A percentile compares a stretch with the other conserved stretches of the same genome.
Evolutionary conservation across 2,797 vertebrate genomes (phyloP).

Genomic region (Enteromius argenteus): DNA sequence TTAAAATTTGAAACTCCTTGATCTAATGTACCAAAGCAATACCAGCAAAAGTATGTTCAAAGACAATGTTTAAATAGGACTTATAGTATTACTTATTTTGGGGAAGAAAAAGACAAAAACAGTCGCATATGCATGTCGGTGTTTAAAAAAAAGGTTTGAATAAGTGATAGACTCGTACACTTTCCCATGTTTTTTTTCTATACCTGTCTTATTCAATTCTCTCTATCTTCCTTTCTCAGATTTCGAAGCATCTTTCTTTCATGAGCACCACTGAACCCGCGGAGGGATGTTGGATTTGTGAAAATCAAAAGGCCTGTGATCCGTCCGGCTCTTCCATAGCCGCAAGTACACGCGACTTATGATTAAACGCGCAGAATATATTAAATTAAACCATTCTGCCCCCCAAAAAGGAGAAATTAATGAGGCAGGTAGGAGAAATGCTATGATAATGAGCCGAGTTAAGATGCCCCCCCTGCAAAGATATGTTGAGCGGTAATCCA

Average conservation of each 20-base stretch:
- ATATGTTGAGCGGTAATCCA: conserved; percentile 57
- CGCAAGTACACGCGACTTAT: conserved; percentile 50
- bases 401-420: conserved; percentile 54
- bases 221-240: conserved; percentile 9
- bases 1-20: neutral
- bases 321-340: conserved; percentile 42
- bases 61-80: neutral
- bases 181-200: neutral
- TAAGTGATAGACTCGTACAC: conserved; percentile 1
- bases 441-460: conserved; percentile 61
- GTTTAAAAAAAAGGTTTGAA: neutral
- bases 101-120: neutral
- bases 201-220: neutral
- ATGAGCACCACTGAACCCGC: conserved; percentile 20
- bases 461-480: conserved; percentile 47
- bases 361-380: conserved; percentile 59
- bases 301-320: conserved; percentile 59
- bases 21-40: neutral
- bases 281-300: conserved; percentile 39
- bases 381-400: conserved; percentile 64
- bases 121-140: conserved; percentile 8
- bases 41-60: neutral
- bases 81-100: neutral
- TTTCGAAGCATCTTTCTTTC: conserved; percentile 36
- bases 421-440: conserved; percentile 57